These are phyloP conservation scores for Hydractinia echinata DNA, from an alignment of 30 jellyfish, hydroid and myxozoan genomes.

Conservation along the genomic window DNA sequence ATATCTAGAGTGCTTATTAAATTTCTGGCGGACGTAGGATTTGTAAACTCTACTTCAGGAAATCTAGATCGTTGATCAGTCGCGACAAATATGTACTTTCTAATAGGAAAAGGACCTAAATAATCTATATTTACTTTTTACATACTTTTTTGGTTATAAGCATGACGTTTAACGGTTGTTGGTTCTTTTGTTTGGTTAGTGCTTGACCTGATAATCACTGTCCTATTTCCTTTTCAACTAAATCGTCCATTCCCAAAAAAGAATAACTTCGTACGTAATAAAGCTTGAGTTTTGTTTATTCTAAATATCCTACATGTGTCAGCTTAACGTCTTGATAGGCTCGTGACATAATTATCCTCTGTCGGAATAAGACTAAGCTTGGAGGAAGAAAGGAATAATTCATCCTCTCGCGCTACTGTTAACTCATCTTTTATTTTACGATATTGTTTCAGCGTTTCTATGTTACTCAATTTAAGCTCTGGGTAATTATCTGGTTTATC, in stretches of 20 bases:
- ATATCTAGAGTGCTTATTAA: background rate
- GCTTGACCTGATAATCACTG: background rate
- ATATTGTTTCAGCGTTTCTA: background rate
- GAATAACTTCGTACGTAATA: background rate
- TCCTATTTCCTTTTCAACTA: background rate
- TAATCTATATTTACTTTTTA: slow-evolving; percentile 5
- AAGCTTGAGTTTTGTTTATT: background rate
- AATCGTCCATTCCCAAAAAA: background rate
- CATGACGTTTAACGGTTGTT: background rate
- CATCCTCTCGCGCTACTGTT: background rate
- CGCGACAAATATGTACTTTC: background rate
- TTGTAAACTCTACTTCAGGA: slow-evolving; percentile 11
- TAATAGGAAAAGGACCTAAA: slow-evolving; percentile 4
- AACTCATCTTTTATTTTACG: background rate
- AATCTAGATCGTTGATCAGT: slow-evolving; percentile 10
- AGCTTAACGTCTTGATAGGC: background rate
- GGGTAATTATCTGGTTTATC: background rate
- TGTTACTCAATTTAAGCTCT: background rate
- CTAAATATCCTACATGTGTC: background rate
- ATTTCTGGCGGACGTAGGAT: background rate
- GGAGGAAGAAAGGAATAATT: background rate
- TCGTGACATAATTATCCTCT: background rate
- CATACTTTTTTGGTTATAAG: background rate
- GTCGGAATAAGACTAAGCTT: background rate
- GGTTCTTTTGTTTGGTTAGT: background rate